Conservation (phyloP, 2,113 vertebrate species). For the Chauna torquata region DNA sequence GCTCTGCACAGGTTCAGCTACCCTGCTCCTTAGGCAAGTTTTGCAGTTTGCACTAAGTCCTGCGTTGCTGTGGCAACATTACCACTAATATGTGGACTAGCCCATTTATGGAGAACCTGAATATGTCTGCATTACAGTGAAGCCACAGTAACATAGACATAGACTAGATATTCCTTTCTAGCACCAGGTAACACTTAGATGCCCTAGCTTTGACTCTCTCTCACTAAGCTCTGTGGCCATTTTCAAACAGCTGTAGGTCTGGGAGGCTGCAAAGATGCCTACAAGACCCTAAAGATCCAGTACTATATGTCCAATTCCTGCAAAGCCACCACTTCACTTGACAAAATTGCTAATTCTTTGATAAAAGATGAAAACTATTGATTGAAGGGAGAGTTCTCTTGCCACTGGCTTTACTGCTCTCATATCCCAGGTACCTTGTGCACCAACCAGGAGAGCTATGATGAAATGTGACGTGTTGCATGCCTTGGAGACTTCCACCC, state of each 20-base stretch:
- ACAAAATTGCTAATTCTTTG: background rate
- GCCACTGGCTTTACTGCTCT: background rate
- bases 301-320: background rate
- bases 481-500: background rate
- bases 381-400: background rate
- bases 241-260: background rate
- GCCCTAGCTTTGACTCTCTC: background rate
- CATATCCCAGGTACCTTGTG: background rate
- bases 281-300: background rate
- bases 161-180: background rate
- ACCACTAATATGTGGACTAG: background rate
- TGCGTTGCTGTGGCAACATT: constrained; percentile 20
- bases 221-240: background rate
- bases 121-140: background rate
- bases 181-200: background rate
- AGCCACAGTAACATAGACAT: background rate
- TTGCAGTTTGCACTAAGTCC: background rate
- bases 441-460: background rate
- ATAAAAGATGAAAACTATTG: background rate
- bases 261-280: background rate
- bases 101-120: background rate
- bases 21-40: background rate
- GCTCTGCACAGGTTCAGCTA: background rate
- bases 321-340: background rate
- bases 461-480: fast-evolving